A percentile compares a stretch with the other conserved stretches of the same genome.
Conservation (phyloP, 2,113 vertebrate genomes). For the Castor canadensis region DNA sequence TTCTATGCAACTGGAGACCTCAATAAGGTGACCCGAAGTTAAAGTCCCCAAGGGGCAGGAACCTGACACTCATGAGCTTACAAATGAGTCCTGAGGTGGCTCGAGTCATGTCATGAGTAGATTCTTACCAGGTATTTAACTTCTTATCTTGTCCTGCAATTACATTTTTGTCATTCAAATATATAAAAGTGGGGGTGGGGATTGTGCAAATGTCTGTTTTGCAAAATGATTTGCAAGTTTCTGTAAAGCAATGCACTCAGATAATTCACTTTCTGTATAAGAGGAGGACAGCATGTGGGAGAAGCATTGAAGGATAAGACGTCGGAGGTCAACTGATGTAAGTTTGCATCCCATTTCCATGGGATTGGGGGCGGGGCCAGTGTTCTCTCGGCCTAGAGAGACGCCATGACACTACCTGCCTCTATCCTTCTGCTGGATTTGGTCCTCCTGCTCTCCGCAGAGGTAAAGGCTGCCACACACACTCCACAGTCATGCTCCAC, state of each 20-base stretch:
- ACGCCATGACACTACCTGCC: too few relatives aligned
- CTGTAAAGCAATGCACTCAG: background rate
- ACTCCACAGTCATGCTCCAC: background rate
- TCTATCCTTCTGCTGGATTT: too few relatives aligned
- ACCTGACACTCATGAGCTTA: too few relatives aligned
- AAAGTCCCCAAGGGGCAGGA: background rate
- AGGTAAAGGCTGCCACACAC: too few relatives aligned
- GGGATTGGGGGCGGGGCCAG: too few relatives aligned
- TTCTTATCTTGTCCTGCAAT: background rate
- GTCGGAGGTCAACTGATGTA: background rate
- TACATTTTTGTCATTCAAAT: background rate
- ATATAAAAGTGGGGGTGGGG: background rate
- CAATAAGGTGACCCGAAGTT: too few relatives aligned
- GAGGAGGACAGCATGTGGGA: background rate
- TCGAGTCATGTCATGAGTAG: too few relatives aligned
- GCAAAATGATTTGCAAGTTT: slow-evolving; percentile 1
- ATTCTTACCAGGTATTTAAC: background rate
- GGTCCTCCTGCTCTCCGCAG: too few relatives aligned
- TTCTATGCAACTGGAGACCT: too few relatives aligned
- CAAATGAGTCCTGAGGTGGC: too few relatives aligned
- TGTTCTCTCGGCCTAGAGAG: too few relatives aligned
- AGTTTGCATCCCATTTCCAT: too few relatives aligned
- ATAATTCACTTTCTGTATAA: background rate
- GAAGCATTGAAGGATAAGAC: background rate
- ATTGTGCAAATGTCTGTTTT: slow-evolving; percentile 4